These are phyloP conservation scores for Tetanocera ferruginea DNA, from an alignment of 2,888 invertebrate species.

Conservation along the genomic window DNA sequence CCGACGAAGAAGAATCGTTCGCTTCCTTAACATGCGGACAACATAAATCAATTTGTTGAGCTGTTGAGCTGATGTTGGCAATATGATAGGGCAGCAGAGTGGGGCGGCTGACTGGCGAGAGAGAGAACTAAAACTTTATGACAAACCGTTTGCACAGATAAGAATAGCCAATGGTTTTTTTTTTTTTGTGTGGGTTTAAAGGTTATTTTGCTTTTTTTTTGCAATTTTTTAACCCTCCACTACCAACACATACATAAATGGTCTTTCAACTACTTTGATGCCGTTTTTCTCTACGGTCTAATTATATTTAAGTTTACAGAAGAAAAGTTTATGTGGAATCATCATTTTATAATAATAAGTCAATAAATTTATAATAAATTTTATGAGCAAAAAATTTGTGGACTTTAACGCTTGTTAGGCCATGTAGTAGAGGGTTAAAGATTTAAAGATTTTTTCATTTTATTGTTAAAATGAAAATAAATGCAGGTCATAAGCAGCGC, in stretches of 20 bases:
- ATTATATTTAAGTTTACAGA: too few relatives aligned
- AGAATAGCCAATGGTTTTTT: not conserved
- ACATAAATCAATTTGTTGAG: slow-evolving; percentile 64
- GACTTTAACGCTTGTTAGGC: too few relatives aligned
- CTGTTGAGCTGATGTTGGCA: slow-evolving; percentile 23
- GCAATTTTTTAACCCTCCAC: not conserved
- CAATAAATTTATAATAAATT: too few relatives aligned
- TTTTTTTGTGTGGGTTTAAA: not conserved
- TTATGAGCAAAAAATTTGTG: too few relatives aligned
- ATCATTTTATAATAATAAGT: too few relatives aligned
- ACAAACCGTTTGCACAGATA: not conserved
- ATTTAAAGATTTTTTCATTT: slow-evolving; percentile 11
- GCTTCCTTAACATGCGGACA: slow-evolving; percentile 23
- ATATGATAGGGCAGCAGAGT: not conserved
- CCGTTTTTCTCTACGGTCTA: too few relatives aligned
- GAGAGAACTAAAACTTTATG: not conserved
- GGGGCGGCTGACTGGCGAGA: not conserved
- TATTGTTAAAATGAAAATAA: not conserved
- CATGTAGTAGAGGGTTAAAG: too few relatives aligned
- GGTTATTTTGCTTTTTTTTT: not conserved
- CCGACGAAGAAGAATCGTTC: too few relatives aligned
- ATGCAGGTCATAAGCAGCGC: not conserved
- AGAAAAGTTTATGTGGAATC: too few relatives aligned
- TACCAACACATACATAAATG: too few relatives aligned
- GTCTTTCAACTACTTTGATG: too few relatives aligned